Base-by-base conservation (phyloP, 2,888 invertebrate genomes). In the Bedellia somnulentella region DNA sequence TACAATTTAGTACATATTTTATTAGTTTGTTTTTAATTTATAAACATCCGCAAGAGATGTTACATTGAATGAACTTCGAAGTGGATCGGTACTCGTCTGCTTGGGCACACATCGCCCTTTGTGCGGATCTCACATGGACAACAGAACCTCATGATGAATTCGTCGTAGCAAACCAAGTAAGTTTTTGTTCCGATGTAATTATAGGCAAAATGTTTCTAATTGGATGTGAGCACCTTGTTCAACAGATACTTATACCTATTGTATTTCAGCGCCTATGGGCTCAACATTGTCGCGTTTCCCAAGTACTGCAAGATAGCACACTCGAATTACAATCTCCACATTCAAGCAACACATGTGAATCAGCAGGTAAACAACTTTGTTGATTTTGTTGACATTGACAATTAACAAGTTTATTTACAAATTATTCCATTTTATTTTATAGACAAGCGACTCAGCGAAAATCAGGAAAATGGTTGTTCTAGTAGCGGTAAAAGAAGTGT, bases 31-130 rank as follows among this genome's bases (percentile, higher is more conserved):
- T 60, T 61, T 50, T 57, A 59, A 61, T 48, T 54, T 44, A 60
- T 70, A 61, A 56, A 61, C 61, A 50, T 61, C 57, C 58, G 63
- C 44, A 52, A 60, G 63, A 55, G 49, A 70, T 73, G 73, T 59
- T 61, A 62, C 73, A 70, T 75, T 75, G 75, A 75, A 75, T 75
- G 73, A 75, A 52, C 71, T 68, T 68, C 71, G 70, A 70, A 47
- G 68, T 64, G 66, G 73, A 71, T 62, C 64, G 64, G 42, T 56
- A 59, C 44, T 57, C 61, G 50, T 63, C 70, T 56, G 59, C 70
- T 52, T 75, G 73, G 75, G 75, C 68, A 54, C 71, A 70, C 46
- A 60, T 73, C 49, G 75, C 71, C 71, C 71, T 71, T 37, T 71
- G 71, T 64, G 73, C 75, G 52, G 71, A 75, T 60, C 60, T 67